Evolutionary conservation across 1,140 invertebrate species (phyloP).

Genomic region (Nymphalis io): DNA sequence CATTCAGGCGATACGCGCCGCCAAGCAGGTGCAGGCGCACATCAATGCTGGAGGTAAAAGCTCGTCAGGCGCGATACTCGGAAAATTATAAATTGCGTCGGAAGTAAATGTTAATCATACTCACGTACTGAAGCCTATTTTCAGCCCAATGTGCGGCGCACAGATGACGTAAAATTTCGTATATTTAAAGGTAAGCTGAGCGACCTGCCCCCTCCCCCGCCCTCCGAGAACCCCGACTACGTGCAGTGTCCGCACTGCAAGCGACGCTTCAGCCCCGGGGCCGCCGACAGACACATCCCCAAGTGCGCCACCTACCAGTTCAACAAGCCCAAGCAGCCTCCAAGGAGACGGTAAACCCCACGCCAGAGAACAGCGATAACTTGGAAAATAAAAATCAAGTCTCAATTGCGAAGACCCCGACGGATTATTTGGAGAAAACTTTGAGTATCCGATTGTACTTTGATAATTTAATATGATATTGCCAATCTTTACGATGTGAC

Average conservation of each 20-base stretch:
- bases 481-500: background rate
- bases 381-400: too few relatives aligned
- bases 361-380: background rate
- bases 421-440: too few relatives aligned
- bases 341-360: slow-evolving; percentile 53
- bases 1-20: slow-evolving; percentile 92
- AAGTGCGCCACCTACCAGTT: slow-evolving; percentile 92
- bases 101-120: too few relatives aligned
- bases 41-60: slow-evolving; percentile 88
- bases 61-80: background rate
- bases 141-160: background rate
- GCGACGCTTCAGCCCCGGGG: slow-evolving; percentile 91
- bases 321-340: slow-evolving; percentile 83
- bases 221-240: slow-evolving; percentile 93
- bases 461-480: background rate
- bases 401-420: too few relatives aligned
- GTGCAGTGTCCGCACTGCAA: slow-evolving; percentile 95
- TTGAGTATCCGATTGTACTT: too few relatives aligned
- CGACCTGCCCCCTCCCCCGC: slow-evolving; percentile 94
- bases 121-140: background rate
- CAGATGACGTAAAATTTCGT: too few relatives aligned
- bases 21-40: slow-evolving; percentile 92
- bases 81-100: too few relatives aligned
- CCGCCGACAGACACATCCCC: slow-evolving; percentile 96
- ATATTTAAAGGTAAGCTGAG: slow-evolving; percentile 86